Evolutionary conservation across 2,113 vertebrate species (phyloP).

Genomic region (Canis aureus): DNA sequence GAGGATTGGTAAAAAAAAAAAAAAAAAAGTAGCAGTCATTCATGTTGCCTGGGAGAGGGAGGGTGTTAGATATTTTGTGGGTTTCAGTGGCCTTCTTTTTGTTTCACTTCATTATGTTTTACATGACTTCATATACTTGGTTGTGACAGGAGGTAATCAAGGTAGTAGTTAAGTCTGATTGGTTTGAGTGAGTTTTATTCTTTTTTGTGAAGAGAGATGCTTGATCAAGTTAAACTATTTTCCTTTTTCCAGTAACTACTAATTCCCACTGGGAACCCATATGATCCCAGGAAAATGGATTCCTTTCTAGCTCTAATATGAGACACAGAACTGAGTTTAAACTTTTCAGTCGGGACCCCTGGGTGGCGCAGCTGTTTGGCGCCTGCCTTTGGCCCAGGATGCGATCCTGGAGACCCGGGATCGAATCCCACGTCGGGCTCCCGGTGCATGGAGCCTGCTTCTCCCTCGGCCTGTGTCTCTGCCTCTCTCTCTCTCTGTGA

Average conservation of each 20-base stretch:
- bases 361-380: no score
- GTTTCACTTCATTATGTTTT: background rate
- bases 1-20: background rate
- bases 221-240: constrained; percentile 38
- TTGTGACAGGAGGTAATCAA: background rate
- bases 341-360: background rate
- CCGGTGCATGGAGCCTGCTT: no score
- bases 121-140: background rate
- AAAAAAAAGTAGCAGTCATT: background rate
- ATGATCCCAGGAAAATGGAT: constrained; percentile 1
- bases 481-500: no score
- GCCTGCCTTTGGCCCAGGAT: no score
- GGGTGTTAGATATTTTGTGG: background rate
- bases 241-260: background rate
- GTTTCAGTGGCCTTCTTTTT: background rate
- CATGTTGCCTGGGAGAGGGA: background rate
- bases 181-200: background rate
- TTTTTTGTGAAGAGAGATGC: background rate
- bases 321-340: background rate
- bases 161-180: background rate
- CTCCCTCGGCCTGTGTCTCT: no score
- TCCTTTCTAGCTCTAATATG: background rate
- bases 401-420: no score
- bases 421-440: no score
- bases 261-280: background rate